Conservation (phyloP, 1,140 invertebrate species). For the Apis mellifera region Amel_HAv3.1 CM009936.2:1639501-1640000, state of each 20-base stretch:
- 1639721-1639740: neutral
- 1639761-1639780: neutral
- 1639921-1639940: slow-evolving; percentile 38
- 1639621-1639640: neutral
- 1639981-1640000: slow-evolving; percentile 32
- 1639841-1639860: slow-evolving; percentile 71
- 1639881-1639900: slow-evolving; percentile 64
- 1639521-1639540: neutral
- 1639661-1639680: neutral
- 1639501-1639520: slow-evolving; percentile 14
- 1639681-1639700: neutral
- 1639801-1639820: slow-evolving; percentile 37
- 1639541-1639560: neutral
- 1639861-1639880: slow-evolving; percentile 70
- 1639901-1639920: no score
- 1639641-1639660: neutral
- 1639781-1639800: slow-evolving; percentile 35
- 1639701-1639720: neutral
- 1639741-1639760: neutral
- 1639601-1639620: neutral
- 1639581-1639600: neutral
- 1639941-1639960: slow-evolving; percentile 11
- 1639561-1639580: neutral
- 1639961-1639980: slow-evolving; percentile 16
- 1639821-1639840: slow-evolving; percentile 25